phyloP scores from a whole-genome alignment of 2,113 vertebrate genomes.

The Barbus barbus region DNA sequence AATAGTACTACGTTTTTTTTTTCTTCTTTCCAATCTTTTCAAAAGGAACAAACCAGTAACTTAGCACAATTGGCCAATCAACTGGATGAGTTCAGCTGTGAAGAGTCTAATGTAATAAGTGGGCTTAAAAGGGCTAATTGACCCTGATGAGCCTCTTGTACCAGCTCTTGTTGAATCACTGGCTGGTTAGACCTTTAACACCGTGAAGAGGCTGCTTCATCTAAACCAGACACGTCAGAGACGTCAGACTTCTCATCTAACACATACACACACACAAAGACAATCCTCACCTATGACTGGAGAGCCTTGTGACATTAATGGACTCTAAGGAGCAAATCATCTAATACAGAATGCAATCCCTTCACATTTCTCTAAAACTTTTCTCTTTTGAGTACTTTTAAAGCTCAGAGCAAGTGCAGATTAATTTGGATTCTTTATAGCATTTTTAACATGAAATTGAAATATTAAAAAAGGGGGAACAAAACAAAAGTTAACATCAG shows the following conservation, averaged over 20 bases:
- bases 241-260: conserved; percentile 47
- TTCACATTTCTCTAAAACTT: conserved; percentile 41
- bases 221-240: conserved; percentile 5
- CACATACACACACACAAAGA: conserved; percentile 5
- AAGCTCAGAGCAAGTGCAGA: conserved; percentile 24
- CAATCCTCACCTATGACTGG: conserved; percentile 47
- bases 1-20: background rate
- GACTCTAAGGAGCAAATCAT: conserved; percentile 53
- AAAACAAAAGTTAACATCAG: conserved; percentile 61
- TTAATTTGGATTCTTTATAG: conserved; percentile 36
- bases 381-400: conserved; percentile 49
- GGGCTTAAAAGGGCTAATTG: conserved; percentile 24
- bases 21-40: conserved; percentile 3
- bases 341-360: conserved; percentile 60
- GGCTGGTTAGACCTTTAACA: conserved; percentile 33
- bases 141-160: conserved; percentile 39
- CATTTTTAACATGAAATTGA: conserved; percentile 41
- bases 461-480: conserved; percentile 26
- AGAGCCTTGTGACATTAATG: conserved; percentile 47
- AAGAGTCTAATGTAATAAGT: conserved; percentile 24
- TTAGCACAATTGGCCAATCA: conserved; percentile 36
- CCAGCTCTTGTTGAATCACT: conserved; percentile 33
- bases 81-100: background rate
- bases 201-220: conserved; percentile 35
- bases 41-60: conserved; percentile 17